Percentiles rank a stretch among this genome's conserved stretches.
These are phyloP conservation scores for Dinothrombium tinctorium DNA, from an alignment of 1,140 invertebrate species.

Conservation along the genomic window DNA sequence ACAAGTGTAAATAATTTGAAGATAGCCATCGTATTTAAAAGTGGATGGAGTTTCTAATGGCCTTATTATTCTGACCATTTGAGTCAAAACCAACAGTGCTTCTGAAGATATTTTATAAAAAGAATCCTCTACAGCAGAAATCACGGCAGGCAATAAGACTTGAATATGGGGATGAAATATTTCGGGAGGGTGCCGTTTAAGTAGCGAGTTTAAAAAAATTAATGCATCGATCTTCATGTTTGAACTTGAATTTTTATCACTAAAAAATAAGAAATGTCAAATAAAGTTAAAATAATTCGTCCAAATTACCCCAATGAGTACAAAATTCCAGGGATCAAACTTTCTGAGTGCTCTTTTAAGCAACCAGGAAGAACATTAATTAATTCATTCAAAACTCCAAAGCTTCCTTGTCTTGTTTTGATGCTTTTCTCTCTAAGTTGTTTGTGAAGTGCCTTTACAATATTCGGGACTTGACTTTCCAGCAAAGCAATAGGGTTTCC, in stretches of 20 bases:
- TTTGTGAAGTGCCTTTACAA: constrained; percentile 65
- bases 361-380: constrained; percentile 67
- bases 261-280: background rate
- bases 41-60: constrained; percentile 33
- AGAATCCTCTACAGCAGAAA: constrained; percentile 65
- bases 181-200: constrained; percentile 53
- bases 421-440: constrained; percentile 83
- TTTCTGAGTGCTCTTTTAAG: constrained; percentile 53
- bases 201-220: constrained; percentile 64
- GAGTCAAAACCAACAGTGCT: constrained; percentile 71
- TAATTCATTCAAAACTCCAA: constrained; percentile 67
- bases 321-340: constrained; percentile 66
- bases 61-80: constrained; percentile 77
- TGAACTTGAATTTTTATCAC: constrained; percentile 38
- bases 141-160: constrained; percentile 57
- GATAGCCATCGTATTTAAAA: constrained; percentile 53
- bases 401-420: constrained; percentile 75
- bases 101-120: constrained; percentile 98
- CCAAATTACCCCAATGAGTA: too few relatives aligned
- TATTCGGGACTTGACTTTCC: constrained; percentile 33
- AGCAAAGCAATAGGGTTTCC: constrained; percentile 17
- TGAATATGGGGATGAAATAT: constrained; percentile 55
- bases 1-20: constrained; percentile 54
- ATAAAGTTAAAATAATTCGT: background rate
- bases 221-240: constrained; percentile 97